Percentiles rank a stretch among this genome's conserved stretches.
phyloP scores from a whole-genome alignment of 2,113 vertebrate genomes.

The Daboia siamensis region DNA sequence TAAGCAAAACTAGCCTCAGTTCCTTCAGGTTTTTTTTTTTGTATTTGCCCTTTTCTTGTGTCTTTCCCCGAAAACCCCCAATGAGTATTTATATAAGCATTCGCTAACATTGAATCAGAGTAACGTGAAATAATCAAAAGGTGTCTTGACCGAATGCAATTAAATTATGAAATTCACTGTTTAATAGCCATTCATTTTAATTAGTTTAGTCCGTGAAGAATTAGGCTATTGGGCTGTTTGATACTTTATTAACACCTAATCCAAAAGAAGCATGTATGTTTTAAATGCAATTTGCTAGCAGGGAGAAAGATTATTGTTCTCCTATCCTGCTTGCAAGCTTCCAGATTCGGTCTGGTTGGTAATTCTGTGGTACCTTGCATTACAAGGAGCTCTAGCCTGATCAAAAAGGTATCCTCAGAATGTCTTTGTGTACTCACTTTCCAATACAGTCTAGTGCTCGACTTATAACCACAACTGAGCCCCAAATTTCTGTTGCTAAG shows the following conservation, averaged over 20 bases:
- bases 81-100: not conserved
- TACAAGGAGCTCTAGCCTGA: not conserved
- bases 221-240: not conserved
- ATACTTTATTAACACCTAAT: not conserved
- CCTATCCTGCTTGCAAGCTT: not conserved
- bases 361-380: not conserved
- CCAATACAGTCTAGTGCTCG: not conserved
- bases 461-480: not conserved
- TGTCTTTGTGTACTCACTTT: not conserved
- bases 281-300: not conserved
- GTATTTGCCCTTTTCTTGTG: not conserved
- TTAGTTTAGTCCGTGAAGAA: not conserved
- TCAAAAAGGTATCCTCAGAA: not conserved
- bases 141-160: not conserved
- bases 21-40: not conserved
- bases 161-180: not conserved
- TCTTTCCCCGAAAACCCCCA: not conserved
- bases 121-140: not conserved
- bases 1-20: not conserved
- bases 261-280: not conserved
- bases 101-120: not conserved
- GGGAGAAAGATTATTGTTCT: not conserved
- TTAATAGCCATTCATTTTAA: not conserved
- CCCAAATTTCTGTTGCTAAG: not conserved
- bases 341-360: not conserved